These are phyloP conservation scores for Pogonognathellus flavescens DNA, from an alignment of 1,140 invertebrate genomes.

Conservation along the genomic window DNA sequence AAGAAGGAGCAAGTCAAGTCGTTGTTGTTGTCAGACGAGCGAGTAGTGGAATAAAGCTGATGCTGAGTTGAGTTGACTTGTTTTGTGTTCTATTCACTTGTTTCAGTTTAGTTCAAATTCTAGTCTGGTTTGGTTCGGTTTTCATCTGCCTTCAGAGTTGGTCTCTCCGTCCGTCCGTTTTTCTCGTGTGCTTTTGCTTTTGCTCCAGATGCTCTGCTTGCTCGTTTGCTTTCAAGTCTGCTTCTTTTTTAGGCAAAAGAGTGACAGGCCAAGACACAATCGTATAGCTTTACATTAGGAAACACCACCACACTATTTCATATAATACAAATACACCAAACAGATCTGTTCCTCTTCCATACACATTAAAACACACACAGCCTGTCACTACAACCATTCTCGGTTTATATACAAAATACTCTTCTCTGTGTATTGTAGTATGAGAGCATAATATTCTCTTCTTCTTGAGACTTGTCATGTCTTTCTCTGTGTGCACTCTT, in stretches of 20 bases:
- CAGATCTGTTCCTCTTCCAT: background rate
- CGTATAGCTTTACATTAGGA: background rate
- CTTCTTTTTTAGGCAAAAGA: constrained; percentile 26
- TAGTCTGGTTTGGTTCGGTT: constrained; percentile 28
- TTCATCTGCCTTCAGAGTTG: too few relatives aligned
- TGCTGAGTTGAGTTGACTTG: constrained; percentile 28
- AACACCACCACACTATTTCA: background rate
- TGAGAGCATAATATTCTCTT: too few relatives aligned
- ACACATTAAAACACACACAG: background rate
- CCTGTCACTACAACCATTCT: background rate
- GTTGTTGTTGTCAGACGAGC: constrained; percentile 9
- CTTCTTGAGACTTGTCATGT: too few relatives aligned
- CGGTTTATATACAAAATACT: background rate
- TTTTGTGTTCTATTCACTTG: constrained; percentile 37
- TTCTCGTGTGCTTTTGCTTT: background rate
- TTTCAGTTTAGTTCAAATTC: constrained; percentile 43
- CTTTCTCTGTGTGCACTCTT: too few relatives aligned
- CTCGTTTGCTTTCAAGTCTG: constrained; percentile 10
- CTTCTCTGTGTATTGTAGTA: background rate
- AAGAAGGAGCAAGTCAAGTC: background rate
- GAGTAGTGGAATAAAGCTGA: constrained; percentile 33
- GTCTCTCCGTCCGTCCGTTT: background rate
- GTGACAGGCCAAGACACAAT: constrained; percentile 30
- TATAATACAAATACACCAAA: background rate
- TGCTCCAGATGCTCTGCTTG: constrained; percentile 26